phyloP scores from a whole-genome alignment of 2,888 invertebrate species.

The Caenorhabditis sp. region DNA sequence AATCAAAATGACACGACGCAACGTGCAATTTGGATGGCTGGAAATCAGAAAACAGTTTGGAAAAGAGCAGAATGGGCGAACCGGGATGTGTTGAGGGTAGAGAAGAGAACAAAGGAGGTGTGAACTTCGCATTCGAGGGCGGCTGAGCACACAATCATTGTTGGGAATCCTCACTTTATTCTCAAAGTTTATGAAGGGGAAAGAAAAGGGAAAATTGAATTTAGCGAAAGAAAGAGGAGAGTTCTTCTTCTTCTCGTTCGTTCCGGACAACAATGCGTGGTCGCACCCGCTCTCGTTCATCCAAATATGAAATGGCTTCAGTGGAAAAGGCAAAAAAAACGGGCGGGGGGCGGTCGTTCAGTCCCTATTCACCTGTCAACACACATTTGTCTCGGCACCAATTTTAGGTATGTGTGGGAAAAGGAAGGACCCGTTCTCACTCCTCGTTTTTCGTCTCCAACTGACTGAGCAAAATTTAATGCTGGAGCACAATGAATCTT shows the following conservation, averaged over 20 bases:
- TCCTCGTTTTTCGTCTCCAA: too few species aligned
- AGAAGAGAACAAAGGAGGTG: slow-evolving; percentile 3
- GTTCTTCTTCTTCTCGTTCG: background rate
- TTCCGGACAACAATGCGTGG: slow-evolving; percentile 8
- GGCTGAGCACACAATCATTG: slow-evolving; percentile 38
- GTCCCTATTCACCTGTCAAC: slow-evolving; percentile 45
- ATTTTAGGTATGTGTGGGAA: slow-evolving; percentile 33
- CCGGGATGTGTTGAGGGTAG: too few species aligned
- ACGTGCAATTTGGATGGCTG: too few species aligned
- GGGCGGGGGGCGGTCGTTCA: slow-evolving; percentile 10
- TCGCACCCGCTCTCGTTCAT: slow-evolving; percentile 7
- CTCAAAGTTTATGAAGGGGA: slow-evolving; percentile 28
- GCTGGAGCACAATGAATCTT: slow-evolving; percentile 22
- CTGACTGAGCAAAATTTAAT: too few species aligned
- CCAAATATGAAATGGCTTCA: slow-evolving; percentile 44
- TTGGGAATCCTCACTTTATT: slow-evolving; percentile 32
- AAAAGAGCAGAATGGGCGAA: too few species aligned
- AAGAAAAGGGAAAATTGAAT: slow-evolving; percentile 22
- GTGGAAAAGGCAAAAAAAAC: slow-evolving; percentile 20
- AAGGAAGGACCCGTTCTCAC: background rate
- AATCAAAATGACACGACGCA: too few species aligned
- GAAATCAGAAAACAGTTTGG: too few species aligned
- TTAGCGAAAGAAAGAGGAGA: slow-evolving; percentile 2
- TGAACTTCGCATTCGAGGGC: slow-evolving; percentile 8
- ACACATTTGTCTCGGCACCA: slow-evolving; percentile 41